Evolutionary conservation across 2,888 invertebrate species (phyloP).

Genomic region (Herminia tarsipennalis): DNA sequence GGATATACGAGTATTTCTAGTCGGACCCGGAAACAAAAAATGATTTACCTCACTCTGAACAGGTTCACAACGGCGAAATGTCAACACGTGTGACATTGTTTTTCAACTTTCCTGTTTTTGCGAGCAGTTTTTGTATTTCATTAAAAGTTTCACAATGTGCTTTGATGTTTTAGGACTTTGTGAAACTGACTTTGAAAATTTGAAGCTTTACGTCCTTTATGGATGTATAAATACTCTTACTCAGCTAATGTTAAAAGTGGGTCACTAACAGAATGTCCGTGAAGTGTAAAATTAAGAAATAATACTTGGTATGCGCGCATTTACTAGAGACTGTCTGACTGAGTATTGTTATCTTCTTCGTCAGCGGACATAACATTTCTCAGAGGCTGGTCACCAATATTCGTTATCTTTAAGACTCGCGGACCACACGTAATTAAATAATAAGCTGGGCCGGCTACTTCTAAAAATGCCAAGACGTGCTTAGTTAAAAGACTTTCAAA

Average conservation of each 20-base stretch:
- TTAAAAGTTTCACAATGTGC: neutral
- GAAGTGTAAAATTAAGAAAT: too few relatives aligned
- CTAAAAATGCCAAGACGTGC: constrained; percentile 21
- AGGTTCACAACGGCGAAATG: neutral
- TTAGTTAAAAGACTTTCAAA: constrained; percentile 50
- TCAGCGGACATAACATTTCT: too few relatives aligned
- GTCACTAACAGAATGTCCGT: too few relatives aligned
- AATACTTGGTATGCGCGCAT: too few relatives aligned
- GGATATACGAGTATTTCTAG: constrained; percentile 1
- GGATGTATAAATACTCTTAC: neutral
- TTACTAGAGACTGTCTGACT: too few relatives aligned
- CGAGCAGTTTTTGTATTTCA: neutral
- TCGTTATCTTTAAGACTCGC: too few relatives aligned
- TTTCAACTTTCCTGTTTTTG: neutral
- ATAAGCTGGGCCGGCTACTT: neutral
- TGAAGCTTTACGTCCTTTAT: too few relatives aligned
- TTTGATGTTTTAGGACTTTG: too few relatives aligned
- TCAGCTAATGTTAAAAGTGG: too few relatives aligned
- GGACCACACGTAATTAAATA: neutral
- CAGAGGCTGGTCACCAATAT: too few relatives aligned
- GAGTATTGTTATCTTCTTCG: too few relatives aligned
- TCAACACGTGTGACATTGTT: neutral
- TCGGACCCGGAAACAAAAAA: neutral
- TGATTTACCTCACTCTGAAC: neutral
- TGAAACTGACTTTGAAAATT: too few relatives aligned